These are phyloP conservation scores for Parnassius mnemosyne DNA, from an alignment of 2,888 invertebrate species.

Conservation along the genomic window DNA sequence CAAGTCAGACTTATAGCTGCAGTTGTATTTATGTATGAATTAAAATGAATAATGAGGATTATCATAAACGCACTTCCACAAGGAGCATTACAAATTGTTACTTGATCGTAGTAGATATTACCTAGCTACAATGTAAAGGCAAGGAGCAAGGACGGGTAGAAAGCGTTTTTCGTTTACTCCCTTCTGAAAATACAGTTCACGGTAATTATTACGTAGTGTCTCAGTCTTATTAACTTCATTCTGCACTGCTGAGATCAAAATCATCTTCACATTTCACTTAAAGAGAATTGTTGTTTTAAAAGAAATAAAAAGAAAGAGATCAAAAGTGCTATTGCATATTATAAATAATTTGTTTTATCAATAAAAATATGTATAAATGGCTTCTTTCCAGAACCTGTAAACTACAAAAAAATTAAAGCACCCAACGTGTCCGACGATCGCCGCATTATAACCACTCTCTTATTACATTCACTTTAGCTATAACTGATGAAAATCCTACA, in stretches of 20 bases:
- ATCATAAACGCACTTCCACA: conserved; percentile 61
- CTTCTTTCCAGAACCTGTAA: conserved; percentile 50
- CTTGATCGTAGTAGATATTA: conserved; percentile 59
- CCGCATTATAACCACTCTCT: conserved; percentile 54
- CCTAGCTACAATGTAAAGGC: conserved; percentile 77
- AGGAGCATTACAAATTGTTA: conserved; percentile 52
- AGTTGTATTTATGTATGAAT: conserved; percentile 31
- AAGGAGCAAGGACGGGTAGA: conserved; percentile 79
- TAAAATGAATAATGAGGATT: conserved; percentile 43
- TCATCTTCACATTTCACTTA: conserved; percentile 21
- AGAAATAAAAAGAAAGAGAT: conserved; percentile 28
- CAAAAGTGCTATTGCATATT: conserved; percentile 52
- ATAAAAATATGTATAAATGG: conserved; percentile 45
- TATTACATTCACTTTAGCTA: conserved; percentile 41
- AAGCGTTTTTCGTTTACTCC: conserved; percentile 74
- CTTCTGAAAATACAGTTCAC: conserved; percentile 72
- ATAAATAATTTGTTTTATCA: conserved; percentile 46
- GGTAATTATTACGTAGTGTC: conserved; percentile 72
- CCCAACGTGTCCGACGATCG: conserved; percentile 67
- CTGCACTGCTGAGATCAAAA: conserved; percentile 58
- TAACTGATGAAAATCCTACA: conserved; percentile 39
- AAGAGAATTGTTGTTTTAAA: conserved; percentile 30
- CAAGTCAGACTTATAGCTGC: too few relatives aligned
- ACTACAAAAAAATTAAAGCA: conserved; percentile 71
- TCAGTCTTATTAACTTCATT: conserved; percentile 76